phyloP scores from a whole-genome alignment of 2,888 invertebrate genomes.

The Diabrotica balteata region DNA sequence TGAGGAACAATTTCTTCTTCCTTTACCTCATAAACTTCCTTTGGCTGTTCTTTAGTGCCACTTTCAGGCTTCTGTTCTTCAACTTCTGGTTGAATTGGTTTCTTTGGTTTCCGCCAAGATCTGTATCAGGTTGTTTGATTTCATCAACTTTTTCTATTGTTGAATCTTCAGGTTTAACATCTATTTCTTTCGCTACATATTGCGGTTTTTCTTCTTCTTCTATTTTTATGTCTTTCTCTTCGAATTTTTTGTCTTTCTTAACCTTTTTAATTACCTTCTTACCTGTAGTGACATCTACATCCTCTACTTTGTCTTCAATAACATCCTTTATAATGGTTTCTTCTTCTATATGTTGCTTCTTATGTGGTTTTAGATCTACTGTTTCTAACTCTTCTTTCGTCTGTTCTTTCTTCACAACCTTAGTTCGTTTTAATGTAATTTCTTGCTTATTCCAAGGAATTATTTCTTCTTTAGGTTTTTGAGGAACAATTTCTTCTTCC shows the following conservation, averaged over 20 bases:
- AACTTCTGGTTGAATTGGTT: constrained; percentile 25
- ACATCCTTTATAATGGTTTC: constrained; percentile 5
- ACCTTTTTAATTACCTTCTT: constrained; percentile 63
- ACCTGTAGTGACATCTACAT: constrained; percentile 41
- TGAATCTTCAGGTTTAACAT: constrained; percentile 17
- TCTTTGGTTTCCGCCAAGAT: constrained; percentile 12
- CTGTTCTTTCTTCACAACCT: constrained; percentile 57
- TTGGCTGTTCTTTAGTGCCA: constrained; percentile 42
- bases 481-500: constrained; percentile 4
- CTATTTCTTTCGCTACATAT: constrained; percentile 17
- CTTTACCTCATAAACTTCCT: neutral
- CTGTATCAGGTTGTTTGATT: constrained; percentile 8
- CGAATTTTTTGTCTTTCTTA: constrained; percentile 59
- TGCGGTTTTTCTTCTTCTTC: constrained; percentile 52
- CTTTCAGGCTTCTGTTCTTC: constrained; percentile 41
- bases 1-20: constrained; percentile 5
- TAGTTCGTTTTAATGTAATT: constrained; percentile 61
- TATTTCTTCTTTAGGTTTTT: constrained; percentile 49
- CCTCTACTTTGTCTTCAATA: neutral
- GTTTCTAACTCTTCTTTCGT: constrained; percentile 47
- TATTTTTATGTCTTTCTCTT: constrained; percentile 66
- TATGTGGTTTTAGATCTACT: constrained; percentile 52
- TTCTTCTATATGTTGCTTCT: constrained; percentile 14
- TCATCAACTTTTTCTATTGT: neutral
- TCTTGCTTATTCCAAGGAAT: no score